Evolutionary conservation across 2,888 invertebrate genomes (phyloP), one percentile per base, ranked within the genome.

Genomic region (Temnothorax rugatulus): DNA sequence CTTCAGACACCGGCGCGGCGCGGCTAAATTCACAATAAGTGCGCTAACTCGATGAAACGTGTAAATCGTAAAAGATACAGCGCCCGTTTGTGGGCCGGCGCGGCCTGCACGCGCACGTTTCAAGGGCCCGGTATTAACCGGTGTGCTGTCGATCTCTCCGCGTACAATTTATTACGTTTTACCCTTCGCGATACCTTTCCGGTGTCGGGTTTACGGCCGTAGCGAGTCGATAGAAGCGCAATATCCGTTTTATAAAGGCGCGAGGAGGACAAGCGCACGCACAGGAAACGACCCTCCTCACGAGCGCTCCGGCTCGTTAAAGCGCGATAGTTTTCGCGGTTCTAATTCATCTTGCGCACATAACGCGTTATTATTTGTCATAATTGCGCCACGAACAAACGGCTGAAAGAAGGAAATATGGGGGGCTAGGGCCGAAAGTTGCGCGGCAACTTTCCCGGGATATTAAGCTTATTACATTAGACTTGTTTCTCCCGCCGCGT

Each of bases 1-100:
- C 82, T 52, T 44, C 59, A 52, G 71, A 50, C 64, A 64, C 0
- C 21, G 52, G 15, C 83, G 68, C 66, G 44, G 18, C 63, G 71
- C 57, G 71, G 69, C 41, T 61, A 71, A 83, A 83, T 83, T 83
- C 79, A 59, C 63, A 82, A 68, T 68, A 73, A 84, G 59, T 81
- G 29, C 34, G 59, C 81, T 64, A 82, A 76, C 63, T 75, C 64
- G 84, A 74, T 63, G 82, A 87, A 88, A 88, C 86, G 79, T 57
- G 64, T 81, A 81, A 84, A 83, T 84, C 86, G 86, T 86, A 86
- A 86, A 81, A 86, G 73, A 25, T 84, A 79, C 50, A 29, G 52
- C 59, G 61, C 59, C 69, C 47, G 47, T 47, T 68, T 25, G 64
- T 8, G 64, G 21, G 21, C 18, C 18, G 61, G 61, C 34, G 13